Percentiles rank a stretch among this genome's conserved stretches.
Evolutionary conservation across 2,888 invertebrate species (phyloP).

Genomic region (Bembecia ichneumoniformis): DNA sequence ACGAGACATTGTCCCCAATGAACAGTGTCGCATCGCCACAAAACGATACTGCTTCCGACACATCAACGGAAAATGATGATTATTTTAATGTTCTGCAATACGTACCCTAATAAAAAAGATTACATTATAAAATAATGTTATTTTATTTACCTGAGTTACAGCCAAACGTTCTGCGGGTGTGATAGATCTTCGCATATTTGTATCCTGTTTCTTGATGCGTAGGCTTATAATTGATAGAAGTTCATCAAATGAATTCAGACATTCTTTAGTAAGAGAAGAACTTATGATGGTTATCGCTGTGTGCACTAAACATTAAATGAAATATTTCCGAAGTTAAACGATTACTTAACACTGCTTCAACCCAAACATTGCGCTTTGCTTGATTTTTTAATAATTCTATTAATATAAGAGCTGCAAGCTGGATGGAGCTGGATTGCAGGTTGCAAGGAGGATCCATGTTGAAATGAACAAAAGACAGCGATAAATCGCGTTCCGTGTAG

Average conservation of each 20-base stretch:
- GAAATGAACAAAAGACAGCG: too few relatives aligned
- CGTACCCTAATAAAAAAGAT: neutral
- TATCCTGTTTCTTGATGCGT: neutral
- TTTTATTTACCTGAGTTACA: neutral
- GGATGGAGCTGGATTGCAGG: too few relatives aligned
- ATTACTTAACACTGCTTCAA: neutral
- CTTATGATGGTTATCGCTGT: neutral
- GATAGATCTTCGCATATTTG: neutral
- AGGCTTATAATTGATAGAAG: neutral
- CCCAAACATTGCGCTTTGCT: neutral
- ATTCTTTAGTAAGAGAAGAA: too few relatives aligned
- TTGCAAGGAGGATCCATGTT: neutral
- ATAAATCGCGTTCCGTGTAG: too few relatives aligned
- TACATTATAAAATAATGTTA: neutral
- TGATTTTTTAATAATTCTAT: neutral
- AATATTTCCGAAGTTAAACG: neutral
- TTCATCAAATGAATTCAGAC: neutral
- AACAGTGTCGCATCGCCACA: neutral
- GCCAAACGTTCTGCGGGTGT: neutral
- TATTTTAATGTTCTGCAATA: neutral
- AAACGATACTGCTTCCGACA: neutral
- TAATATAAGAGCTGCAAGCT: neutral
- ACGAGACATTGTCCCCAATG: neutral
- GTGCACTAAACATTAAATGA: neutral
- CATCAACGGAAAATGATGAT: slow-evolving; percentile 1